Evolutionary conservation across 2,888 invertebrate genomes (phyloP).

Genomic region (Eupithecia exiguata): DNA sequence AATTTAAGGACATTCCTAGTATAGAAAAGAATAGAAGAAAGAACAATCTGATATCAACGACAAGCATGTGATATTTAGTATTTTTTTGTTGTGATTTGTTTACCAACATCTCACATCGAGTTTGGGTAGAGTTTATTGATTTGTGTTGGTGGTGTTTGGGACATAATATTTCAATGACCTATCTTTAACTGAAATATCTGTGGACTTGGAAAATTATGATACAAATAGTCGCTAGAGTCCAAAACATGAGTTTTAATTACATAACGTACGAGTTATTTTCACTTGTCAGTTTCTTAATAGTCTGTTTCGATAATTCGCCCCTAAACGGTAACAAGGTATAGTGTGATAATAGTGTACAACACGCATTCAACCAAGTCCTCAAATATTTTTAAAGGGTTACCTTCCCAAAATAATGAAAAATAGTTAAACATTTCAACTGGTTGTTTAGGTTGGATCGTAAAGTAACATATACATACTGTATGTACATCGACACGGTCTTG

Average conservation of each 20-base stretch:
- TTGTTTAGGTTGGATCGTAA: conserved; percentile 3
- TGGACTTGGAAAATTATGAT: not conserved
- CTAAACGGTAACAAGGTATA: too few relatives aligned
- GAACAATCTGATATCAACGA: not conserved
- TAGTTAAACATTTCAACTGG: not conserved
- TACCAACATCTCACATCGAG: not conserved
- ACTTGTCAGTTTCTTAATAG: too few relatives aligned
- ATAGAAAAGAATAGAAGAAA: too few relatives aligned
- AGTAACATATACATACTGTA: conserved; percentile 7
- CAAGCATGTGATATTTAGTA: not conserved
- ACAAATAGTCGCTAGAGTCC: not conserved
- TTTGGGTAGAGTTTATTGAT: not conserved
- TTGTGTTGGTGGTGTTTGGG: too few relatives aligned
- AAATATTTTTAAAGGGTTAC: not conserved
- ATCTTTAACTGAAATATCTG: not conserved
- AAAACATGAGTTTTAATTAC: too few relatives aligned
- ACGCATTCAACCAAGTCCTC: not conserved
- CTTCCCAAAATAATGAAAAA: not conserved
- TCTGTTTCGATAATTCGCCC: too few relatives aligned
- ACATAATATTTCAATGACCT: not conserved
- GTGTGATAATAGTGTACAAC: not conserved
- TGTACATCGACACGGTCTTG: conserved; percentile 17
- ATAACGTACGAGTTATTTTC: too few relatives aligned
- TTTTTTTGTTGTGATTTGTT: not conserved
- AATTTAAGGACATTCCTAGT: not conserved